A percentile compares a stretch with the other conserved stretches of the same genome.
phyloP scores from a whole-genome alignment of 2,113 vertebrate species.

The Nothoprocta pentlandii region DNA sequence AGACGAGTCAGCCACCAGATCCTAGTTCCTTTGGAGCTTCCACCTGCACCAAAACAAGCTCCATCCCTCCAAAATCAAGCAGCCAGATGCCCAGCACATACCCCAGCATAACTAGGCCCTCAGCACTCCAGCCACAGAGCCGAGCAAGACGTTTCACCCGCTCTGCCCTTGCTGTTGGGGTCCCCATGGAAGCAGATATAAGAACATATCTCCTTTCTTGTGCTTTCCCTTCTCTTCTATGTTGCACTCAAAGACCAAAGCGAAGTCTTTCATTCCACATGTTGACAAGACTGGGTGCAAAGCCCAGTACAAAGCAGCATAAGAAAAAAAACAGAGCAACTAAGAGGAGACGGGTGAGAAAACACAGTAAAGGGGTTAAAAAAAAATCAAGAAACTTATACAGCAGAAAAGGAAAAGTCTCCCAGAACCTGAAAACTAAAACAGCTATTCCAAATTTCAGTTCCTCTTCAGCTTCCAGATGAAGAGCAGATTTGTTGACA shows the following conservation, averaged over 20 bases:
- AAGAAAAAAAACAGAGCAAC: neutral
- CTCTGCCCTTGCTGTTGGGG: neutral
- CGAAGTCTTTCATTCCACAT: neutral
- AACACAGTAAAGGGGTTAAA: neutral
- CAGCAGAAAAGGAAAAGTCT: neutral
- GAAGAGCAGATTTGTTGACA: neutral
- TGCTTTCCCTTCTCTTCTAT: neutral
- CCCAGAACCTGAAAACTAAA: neutral
- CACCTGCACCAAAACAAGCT: constrained; percentile 20
- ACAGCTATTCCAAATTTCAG: neutral
- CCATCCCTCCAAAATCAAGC: neutral
- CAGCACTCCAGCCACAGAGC: neutral
- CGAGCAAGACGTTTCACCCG: neutral
- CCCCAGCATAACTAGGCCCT: neutral
- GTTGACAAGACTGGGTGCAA: neutral
- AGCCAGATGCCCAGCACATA: neutral
- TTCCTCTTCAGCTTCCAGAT: neutral
- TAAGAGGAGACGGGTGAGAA: neutral
- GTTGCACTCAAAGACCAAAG: neutral
- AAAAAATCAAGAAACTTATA: neutral
- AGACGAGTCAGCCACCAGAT: neutral
- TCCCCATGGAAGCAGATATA: neutral
- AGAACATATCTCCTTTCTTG: neutral
- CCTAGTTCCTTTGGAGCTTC: neutral
- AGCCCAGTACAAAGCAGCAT: neutral